Evolutionary conservation across 2,113 vertebrate genomes (phyloP).

Genomic region (Burhinus oedicnemus): DNA sequence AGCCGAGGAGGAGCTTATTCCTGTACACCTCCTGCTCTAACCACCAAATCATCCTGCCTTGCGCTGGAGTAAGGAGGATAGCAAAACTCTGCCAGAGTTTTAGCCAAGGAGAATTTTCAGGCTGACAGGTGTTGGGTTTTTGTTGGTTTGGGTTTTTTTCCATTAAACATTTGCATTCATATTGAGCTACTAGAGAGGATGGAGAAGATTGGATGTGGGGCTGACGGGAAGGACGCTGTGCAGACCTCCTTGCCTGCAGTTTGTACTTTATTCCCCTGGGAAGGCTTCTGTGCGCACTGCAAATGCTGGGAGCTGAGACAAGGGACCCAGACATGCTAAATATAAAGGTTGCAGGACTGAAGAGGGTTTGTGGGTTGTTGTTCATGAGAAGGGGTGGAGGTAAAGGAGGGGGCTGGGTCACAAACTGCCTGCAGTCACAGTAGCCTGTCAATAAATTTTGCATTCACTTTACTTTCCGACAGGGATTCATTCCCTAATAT

Average conservation of each 20-base stretch:
- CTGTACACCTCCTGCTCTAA: background rate
- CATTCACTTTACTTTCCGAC: constrained; percentile 83
- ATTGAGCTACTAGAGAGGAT: background rate
- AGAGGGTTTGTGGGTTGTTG: background rate
- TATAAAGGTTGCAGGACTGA: constrained; percentile 28
- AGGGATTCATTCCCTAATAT: constrained; percentile 93
- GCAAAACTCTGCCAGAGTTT: background rate
- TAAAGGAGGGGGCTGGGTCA: constrained; percentile 52
- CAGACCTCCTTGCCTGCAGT: background rate
- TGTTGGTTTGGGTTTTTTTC: background rate
- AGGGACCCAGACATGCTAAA: constrained; percentile 41
- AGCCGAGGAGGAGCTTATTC: background rate
- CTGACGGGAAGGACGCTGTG: background rate
- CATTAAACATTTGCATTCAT: background rate
- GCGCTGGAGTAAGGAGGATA: background rate
- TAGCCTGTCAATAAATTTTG: constrained; percentile 86
- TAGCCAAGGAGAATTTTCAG: background rate
- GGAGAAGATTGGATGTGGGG: background rate
- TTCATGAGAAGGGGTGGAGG: background rate
- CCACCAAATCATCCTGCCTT: background rate
- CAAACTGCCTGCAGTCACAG: constrained; percentile 74
- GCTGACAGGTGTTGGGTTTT: background rate
- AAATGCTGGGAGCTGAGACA: background rate
- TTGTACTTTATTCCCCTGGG: background rate
- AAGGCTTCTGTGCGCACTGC: background rate